phyloP scores from a whole-genome alignment of 2,113 vertebrate species.

The Myotis yumanensis region DNA sequence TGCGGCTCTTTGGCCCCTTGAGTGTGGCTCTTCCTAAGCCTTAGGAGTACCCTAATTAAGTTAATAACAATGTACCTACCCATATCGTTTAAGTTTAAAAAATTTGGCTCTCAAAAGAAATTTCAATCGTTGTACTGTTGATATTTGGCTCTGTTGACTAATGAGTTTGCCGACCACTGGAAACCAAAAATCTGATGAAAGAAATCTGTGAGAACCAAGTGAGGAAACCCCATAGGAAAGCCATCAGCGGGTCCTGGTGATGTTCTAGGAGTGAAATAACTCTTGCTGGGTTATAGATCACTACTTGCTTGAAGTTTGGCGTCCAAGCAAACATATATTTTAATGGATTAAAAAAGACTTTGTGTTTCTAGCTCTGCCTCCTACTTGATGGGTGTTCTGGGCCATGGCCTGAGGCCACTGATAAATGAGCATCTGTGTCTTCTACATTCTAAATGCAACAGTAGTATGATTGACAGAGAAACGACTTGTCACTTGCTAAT shows the following conservation, averaged over 20 bases:
- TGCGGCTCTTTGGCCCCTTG: too few relatives aligned
- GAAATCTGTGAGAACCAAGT: background rate
- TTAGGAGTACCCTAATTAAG: too few relatives aligned
- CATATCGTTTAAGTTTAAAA: too few relatives aligned
- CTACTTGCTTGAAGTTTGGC: background rate
- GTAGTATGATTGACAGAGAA: background rate
- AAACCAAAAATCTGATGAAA: background rate
- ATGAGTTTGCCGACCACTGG: too few relatives aligned
- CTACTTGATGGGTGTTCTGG: background rate
- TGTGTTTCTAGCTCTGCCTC: background rate
- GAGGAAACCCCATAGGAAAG: background rate
- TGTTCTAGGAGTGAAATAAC: background rate
- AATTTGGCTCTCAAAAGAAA: too few relatives aligned
- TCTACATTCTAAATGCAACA: background rate
- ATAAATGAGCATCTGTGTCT: background rate
- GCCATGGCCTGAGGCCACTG: background rate
- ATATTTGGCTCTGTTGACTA: too few relatives aligned
- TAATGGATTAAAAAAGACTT: background rate
- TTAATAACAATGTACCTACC: too few relatives aligned
- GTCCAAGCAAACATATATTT: background rate
- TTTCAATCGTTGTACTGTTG: too few relatives aligned
- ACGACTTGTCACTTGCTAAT: conserved; percentile 45
- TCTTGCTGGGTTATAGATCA: background rate
- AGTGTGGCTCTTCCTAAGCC: too few relatives aligned
- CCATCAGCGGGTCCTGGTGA: background rate